Percentiles rank a stretch among this genome's conserved stretches.
Conservation (phyloP, 2,113 vertebrate genomes). For the Oryzias celebensis region DNA sequence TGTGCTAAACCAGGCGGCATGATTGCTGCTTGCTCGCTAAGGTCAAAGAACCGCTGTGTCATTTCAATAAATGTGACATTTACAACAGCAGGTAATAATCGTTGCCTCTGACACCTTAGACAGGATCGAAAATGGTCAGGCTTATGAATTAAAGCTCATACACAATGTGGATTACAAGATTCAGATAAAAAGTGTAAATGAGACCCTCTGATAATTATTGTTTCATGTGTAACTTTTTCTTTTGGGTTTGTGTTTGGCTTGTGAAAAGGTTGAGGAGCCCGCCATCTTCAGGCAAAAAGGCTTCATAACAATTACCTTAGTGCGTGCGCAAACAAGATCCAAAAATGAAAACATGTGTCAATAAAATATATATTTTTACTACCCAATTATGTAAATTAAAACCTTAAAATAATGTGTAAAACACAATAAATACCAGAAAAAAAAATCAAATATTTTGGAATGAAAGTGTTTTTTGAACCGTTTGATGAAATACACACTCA, state of each 20-base stretch:
- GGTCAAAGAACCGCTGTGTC: background rate
- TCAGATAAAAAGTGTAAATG: too few species aligned
- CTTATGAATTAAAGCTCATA: background rate
- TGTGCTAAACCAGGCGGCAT: slow-evolving; percentile 20
- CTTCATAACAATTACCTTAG: background rate
- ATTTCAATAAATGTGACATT: slow-evolving; percentile 19
- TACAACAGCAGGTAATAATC: background rate
- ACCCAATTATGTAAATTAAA: too few species aligned
- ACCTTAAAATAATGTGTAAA: too few species aligned
- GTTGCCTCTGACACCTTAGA: background rate
- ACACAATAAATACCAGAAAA: too few species aligned
- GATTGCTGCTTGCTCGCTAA: background rate
- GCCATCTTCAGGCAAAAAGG: slow-evolving; percentile 45
- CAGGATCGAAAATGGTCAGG: background rate
- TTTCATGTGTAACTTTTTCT: background rate
- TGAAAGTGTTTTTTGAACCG: too few species aligned
- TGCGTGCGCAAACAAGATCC: too few species aligned
- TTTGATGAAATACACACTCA: too few species aligned
- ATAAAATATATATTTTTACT: too few species aligned
- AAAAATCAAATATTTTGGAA: too few species aligned
- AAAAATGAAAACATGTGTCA: too few species aligned
- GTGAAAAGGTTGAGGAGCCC: slow-evolving; percentile 14
- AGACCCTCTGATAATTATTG: background rate
- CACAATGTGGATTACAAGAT: background rate
- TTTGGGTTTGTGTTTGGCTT: too few species aligned